These are phyloP conservation scores for Probosciger aterrimus DNA, from an alignment of 2,113 vertebrate species.

Conservation along the genomic window DNA sequence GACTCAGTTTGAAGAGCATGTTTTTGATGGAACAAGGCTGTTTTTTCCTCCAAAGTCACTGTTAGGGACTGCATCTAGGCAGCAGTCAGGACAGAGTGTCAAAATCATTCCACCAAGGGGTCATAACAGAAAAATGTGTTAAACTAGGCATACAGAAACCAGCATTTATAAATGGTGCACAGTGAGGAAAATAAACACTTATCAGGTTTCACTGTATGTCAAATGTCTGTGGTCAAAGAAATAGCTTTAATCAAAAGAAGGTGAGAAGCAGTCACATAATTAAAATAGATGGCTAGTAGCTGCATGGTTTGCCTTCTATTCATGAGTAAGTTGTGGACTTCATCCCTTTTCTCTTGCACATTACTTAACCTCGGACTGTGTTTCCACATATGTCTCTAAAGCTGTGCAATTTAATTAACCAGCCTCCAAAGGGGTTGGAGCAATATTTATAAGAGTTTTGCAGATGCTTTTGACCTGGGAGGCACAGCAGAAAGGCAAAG, in stretches of 20 bases:
- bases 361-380: not conserved
- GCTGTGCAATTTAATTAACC: not conserved
- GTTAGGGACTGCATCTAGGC: not conserved
- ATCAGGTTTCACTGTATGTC: not conserved
- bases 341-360: not conserved
- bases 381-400: not conserved
- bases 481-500: not conserved
- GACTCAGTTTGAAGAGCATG: not conserved
- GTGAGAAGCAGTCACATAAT: not conserved
- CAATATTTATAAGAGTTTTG: not conserved
- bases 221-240: not conserved
- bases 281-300: not conserved
- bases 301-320: not conserved
- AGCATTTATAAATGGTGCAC: not conserved
- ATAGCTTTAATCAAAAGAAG: not conserved
- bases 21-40: not conserved
- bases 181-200: not conserved
- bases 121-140: not conserved
- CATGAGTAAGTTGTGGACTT: not conserved
- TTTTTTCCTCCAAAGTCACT: not conserved
- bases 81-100: not conserved
- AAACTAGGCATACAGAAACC: not conserved
- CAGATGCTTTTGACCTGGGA: constrained; percentile 14
- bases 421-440: not conserved
- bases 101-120: not conserved